A percentile compares a stretch with the other conserved stretches of the same genome.
phyloP scores from a whole-genome alignment of 2,797 vertebrate species.

The Hoplostethus atlanticus region DNA sequence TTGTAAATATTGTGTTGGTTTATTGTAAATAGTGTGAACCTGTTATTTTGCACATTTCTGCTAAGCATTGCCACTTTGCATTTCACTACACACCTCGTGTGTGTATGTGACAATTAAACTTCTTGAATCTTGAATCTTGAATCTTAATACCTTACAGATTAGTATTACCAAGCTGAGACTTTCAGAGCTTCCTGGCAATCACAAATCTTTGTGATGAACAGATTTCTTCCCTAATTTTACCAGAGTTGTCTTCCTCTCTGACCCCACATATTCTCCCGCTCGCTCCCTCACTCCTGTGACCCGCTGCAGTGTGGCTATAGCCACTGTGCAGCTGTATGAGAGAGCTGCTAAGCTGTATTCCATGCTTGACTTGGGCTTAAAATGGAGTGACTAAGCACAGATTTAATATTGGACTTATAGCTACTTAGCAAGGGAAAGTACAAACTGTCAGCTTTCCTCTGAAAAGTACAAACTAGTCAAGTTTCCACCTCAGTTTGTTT shows the following conservation, averaged over 20 bases:
- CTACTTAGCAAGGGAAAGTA: constrained; percentile 65
- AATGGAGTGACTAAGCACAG: constrained; percentile 70
- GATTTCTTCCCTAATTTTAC: background rate
- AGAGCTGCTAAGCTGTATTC: constrained; percentile 41
- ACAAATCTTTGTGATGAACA: constrained; percentile 16
- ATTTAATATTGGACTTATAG: constrained; percentile 66
- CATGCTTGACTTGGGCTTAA: constrained; percentile 57
- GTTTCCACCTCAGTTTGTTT: constrained; percentile 56
- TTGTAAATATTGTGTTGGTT: too few species aligned
- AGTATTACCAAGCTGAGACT: constrained; percentile 14
- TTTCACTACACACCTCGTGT: too few species aligned
- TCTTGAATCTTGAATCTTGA: too few species aligned
- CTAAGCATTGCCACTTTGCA: too few species aligned
- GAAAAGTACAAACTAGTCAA: constrained; percentile 56
- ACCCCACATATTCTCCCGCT: constrained; percentile 1
- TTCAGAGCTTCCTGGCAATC: constrained; percentile 23
- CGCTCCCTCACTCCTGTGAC: background rate
- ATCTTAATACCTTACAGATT: background rate
- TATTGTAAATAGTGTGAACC: too few species aligned
- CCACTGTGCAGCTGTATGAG: constrained; percentile 1
- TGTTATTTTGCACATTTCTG: too few species aligned
- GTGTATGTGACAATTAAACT: too few species aligned
- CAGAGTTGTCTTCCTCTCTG: background rate
- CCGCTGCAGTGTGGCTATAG: background rate
- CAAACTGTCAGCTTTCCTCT: constrained; percentile 62